These are phyloP conservation scores for Eupeodes corollae DNA, from an alignment of 1,140 invertebrate species.

Conservation along the genomic window DNA sequence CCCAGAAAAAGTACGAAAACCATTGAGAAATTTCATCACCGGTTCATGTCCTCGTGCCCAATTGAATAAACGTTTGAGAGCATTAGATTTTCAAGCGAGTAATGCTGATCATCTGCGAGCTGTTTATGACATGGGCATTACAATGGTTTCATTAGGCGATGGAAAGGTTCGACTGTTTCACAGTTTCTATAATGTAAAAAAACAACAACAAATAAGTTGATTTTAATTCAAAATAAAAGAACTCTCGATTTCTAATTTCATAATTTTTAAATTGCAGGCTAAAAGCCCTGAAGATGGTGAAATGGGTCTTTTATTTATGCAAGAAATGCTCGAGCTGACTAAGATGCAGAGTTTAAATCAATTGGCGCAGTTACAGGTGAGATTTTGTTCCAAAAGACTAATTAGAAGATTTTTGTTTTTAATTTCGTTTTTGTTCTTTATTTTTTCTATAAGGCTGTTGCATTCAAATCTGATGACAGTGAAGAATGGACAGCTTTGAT, in stretches of 20 bases:
- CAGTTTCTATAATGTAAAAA: slow-evolving; percentile 61
- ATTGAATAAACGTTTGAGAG: slow-evolving; percentile 49
- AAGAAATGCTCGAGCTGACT: slow-evolving; percentile 90
- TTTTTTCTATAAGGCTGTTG: slow-evolving; percentile 37
- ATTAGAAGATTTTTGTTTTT: not conserved
- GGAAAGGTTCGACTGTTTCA: slow-evolving; percentile 85
- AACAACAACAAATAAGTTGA: slow-evolving; percentile 1
- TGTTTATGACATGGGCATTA: slow-evolving; percentile 89
- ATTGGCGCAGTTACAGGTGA: slow-evolving; percentile 44
- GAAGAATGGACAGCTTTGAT: slow-evolving; percentile 39
- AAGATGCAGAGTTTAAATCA: slow-evolving; percentile 53
- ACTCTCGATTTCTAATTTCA: slow-evolving; percentile 5
- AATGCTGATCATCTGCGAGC: slow-evolving; percentile 84
- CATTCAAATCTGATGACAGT: slow-evolving; percentile 37
- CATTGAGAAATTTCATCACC: slow-evolving; percentile 76
- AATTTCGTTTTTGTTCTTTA: not conserved
- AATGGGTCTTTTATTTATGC: slow-evolving; percentile 90
- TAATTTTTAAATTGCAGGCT: slow-evolving; percentile 47
- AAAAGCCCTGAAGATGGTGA: slow-evolving; percentile 73
- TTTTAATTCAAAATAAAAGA: not conserved
- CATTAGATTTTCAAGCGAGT: slow-evolving; percentile 66
- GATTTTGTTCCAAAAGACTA: slow-evolving; percentile 7
- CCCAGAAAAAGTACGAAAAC: slow-evolving; percentile 62
- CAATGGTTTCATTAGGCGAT: slow-evolving; percentile 75
- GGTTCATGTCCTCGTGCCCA: slow-evolving; percentile 58